Conservation (phyloP, 1,140 invertebrate species). For the Bombus affinis region DNA sequence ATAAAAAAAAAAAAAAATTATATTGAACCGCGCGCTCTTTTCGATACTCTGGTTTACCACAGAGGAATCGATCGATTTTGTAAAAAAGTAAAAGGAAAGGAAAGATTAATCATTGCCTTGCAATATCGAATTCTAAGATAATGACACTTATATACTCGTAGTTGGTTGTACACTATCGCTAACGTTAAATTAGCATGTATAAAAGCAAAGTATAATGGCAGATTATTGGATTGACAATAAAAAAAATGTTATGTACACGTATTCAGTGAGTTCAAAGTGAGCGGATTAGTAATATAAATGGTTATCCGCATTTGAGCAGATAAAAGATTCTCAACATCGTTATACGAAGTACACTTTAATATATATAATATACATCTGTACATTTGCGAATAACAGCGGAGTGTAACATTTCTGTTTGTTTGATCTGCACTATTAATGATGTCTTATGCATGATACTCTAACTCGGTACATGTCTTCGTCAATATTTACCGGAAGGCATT, state of each 20-base stretch:
- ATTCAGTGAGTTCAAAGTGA: slow-evolving; percentile 23
- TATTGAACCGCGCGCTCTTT: neutral
- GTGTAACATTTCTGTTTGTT: slow-evolving; percentile 20
- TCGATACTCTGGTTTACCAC: neutral
- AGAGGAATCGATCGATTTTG: slow-evolving; percentile 35
- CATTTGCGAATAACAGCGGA: slow-evolving; percentile 20
- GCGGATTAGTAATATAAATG: slow-evolving; percentile 22
- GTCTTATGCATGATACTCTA: slow-evolving; percentile 12
- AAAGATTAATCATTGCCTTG: slow-evolving; percentile 51
- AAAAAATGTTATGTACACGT: slow-evolving; percentile 32
- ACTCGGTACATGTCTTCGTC: neutral
- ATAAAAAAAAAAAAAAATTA: neutral
- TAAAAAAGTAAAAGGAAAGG: slow-evolving; percentile 18
- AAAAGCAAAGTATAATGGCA: slow-evolving; percentile 53
- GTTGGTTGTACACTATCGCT: slow-evolving; percentile 35
- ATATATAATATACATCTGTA: slow-evolving; percentile 35
- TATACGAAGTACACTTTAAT: slow-evolving; percentile 17
- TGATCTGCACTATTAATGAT: neutral
- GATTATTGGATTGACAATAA: slow-evolving; percentile 58
- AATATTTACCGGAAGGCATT: slow-evolving; percentile 15
- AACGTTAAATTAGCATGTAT: slow-evolving; percentile 53
- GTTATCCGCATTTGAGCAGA: neutral
- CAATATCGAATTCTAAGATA: slow-evolving; percentile 51
- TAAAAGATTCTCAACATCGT: slow-evolving; percentile 19
- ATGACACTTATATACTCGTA: slow-evolving; percentile 43